Conservation (phyloP, 2,888 invertebrate species). For the Saturnia pavonia region DNA sequence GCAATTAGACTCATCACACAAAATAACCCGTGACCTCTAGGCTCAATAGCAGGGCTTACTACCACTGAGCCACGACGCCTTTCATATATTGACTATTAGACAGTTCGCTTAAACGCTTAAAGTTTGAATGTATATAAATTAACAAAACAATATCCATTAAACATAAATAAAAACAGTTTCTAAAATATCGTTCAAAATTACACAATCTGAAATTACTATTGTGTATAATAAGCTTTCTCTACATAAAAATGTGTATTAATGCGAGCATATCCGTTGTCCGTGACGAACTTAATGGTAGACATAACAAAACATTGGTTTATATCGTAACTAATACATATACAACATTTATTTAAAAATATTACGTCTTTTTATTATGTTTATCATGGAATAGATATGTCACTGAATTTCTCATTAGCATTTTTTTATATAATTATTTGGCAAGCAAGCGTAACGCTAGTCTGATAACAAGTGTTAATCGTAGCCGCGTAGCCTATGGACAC, state of each 20-base stretch:
- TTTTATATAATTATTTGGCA: too few relatives aligned
- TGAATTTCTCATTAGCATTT: too few relatives aligned
- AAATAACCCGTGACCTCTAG: too few relatives aligned
- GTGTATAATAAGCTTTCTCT: conserved; percentile 65
- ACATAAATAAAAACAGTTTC: conserved; percentile 21
- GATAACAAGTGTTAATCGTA: too few relatives aligned
- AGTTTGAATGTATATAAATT: not conserved
- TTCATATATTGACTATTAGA: not conserved
- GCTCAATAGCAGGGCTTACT: too few relatives aligned
- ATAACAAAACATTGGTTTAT: conserved; percentile 41
- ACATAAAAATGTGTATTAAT: conserved; percentile 55
- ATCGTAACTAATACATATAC: conserved; percentile 12
- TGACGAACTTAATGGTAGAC: conserved; percentile 62
- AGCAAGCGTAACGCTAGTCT: too few relatives aligned
- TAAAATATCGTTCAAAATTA: conserved; percentile 40
- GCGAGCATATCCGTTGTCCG: conserved; percentile 58
- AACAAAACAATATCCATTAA: conserved; percentile 15
- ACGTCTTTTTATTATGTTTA: not conserved
- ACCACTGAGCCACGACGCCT: too few relatives aligned
- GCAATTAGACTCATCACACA: too few relatives aligned
- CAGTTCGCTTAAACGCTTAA: not conserved
- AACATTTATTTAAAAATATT: not conserved
- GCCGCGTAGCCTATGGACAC: too few relatives aligned
- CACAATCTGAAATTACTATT: conserved; percentile 48
- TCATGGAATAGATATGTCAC: not conserved